phyloP scores from a whole-genome alignment of 2,113 vertebrate genomes.

The Ptilonorhynchus violaceus region DNA sequence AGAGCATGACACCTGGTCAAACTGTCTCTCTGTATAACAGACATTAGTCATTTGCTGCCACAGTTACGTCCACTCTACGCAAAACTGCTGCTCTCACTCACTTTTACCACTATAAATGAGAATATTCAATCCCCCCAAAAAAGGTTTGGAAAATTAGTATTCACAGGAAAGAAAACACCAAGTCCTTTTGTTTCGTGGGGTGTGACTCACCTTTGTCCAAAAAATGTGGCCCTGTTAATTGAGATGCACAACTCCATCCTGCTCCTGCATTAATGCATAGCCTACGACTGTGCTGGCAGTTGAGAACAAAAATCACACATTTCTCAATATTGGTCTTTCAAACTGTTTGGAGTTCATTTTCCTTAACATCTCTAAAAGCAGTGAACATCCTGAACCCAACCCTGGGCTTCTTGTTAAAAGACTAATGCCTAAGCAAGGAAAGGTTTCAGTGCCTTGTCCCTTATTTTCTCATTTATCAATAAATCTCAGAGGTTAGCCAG shows the following conservation, averaged over 20 bases:
- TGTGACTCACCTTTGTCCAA: not conserved
- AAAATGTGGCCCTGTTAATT: not conserved
- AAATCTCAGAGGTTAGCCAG: slow-evolving; percentile 46
- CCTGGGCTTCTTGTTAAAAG: not conserved
- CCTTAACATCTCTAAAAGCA: not conserved
- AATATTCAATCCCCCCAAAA: not conserved
- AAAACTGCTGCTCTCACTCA: not conserved
- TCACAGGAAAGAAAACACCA: not conserved
- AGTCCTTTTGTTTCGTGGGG: not conserved
- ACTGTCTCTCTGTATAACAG: not conserved
- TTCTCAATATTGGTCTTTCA: not conserved
- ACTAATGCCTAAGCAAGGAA: not conserved
- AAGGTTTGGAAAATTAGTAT: not conserved
- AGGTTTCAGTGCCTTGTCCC: not conserved
- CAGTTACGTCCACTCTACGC: not conserved
- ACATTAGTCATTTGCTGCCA: not conserved
- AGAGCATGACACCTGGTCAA: not conserved
- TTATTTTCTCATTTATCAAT: slow-evolving; percentile 42
- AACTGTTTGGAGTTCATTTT: not conserved
- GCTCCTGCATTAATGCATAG: not conserved
- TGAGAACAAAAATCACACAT: not conserved
- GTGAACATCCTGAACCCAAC: not conserved
- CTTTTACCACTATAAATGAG: not conserved
- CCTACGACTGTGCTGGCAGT: not conserved
- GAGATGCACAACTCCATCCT: not conserved